Evolutionary conservation across 2,888 invertebrate genomes (phyloP).

Genomic region (Tuta absoluta): DNA sequence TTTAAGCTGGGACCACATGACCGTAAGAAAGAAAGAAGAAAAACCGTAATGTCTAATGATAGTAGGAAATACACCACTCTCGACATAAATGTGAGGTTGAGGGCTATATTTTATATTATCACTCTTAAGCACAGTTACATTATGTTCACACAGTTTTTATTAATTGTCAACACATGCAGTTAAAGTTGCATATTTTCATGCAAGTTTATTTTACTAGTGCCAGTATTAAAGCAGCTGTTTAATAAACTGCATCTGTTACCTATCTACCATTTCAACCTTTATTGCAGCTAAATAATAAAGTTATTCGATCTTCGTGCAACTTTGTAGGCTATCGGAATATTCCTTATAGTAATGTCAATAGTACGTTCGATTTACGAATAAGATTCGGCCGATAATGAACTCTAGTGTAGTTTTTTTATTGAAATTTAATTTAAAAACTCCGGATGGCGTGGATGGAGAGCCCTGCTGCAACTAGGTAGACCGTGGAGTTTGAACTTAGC

Average conservation of each 20-base stretch:
- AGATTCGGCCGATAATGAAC: too few species aligned
- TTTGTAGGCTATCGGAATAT: not conserved
- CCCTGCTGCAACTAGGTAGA: too few species aligned
- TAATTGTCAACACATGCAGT: conserved; percentile 1
- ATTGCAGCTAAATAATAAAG: not conserved
- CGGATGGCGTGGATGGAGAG: too few species aligned
- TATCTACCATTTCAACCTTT: not conserved
- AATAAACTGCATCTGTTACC: conserved; percentile 9
- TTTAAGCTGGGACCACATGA: too few species aligned
- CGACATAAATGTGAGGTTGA: conserved; percentile 37
- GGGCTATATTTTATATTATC: conserved; percentile 33
- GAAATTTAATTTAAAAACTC: too few species aligned
- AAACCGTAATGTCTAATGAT: too few species aligned
- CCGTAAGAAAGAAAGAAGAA: too few species aligned
- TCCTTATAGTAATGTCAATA: too few species aligned
- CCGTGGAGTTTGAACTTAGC: too few species aligned
- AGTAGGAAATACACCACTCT: too few species aligned
- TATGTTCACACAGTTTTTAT: conserved; percentile 14
- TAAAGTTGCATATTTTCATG: not conserved
- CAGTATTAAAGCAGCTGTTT: not conserved
- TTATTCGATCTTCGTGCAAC: not conserved
- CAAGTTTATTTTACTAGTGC: not conserved
- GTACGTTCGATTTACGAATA: too few species aligned
- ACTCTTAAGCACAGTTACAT: conserved; percentile 42
- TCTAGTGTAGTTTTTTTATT: too few species aligned